Evolutionary conservation across 2,888 invertebrate species (phyloP).

Genomic region (Anoplius nigerrimus): DNA sequence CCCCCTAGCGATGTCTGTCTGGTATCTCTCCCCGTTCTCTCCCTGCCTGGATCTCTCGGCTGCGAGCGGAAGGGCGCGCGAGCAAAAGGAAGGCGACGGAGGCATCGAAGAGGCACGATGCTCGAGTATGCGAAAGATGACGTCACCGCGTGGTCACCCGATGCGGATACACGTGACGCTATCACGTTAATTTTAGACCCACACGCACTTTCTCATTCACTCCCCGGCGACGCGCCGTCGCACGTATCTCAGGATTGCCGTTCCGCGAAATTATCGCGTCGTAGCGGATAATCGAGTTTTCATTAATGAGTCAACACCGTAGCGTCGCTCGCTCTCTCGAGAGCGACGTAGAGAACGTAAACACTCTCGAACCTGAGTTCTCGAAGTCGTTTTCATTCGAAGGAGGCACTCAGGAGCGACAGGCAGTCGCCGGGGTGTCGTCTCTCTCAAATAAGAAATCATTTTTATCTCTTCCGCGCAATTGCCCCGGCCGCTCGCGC

Average conservation of each 20-base stretch:
- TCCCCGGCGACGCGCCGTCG: constrained; percentile 16
- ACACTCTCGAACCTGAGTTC: too few relatives aligned
- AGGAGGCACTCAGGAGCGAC: neutral
- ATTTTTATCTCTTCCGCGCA: constrained; percentile 13
- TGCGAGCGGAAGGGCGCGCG: constrained; percentile 11
- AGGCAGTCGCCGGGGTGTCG: too few relatives aligned
- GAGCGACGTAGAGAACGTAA: too few relatives aligned
- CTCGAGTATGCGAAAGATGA: constrained; percentile 34
- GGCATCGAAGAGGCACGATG: constrained; percentile 11
- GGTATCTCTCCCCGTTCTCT: neutral
- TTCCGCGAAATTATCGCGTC: too few relatives aligned
- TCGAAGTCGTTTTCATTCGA: too few relatives aligned
- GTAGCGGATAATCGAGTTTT: too few relatives aligned
- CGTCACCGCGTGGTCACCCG: constrained; percentile 39
- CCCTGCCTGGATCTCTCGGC: constrained; percentile 8
- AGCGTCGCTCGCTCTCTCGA: too few relatives aligned
- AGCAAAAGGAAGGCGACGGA: neutral
- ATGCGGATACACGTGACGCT: constrained; percentile 52
- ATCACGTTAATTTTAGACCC: constrained; percentile 61
- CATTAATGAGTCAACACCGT: too few relatives aligned
- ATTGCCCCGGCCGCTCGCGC: neutral
- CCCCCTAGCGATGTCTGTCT: too few relatives aligned
- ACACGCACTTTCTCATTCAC: constrained; percentile 42
- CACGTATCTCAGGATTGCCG: neutral
- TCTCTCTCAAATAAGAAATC: constrained; percentile 16